Evolutionary conservation across 2,888 invertebrate species (phyloP), one percentile per base, ranked within the genome.

Genomic region (Scaptomyza caliginosa): DNA sequence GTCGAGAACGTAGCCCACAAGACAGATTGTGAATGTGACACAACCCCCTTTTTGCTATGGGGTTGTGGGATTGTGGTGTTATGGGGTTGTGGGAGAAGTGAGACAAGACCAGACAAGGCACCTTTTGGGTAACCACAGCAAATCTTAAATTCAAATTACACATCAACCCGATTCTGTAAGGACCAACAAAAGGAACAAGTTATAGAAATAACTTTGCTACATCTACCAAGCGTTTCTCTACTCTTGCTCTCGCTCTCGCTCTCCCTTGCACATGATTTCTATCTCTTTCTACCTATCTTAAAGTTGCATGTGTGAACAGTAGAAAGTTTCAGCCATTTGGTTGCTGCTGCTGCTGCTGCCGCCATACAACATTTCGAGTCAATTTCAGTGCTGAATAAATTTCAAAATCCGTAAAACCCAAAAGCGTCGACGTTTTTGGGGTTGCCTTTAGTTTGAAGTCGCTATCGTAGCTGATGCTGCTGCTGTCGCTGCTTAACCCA

Each of bases 91-190:
- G 40, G 34, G 19, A 21, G 5, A 51, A 49, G n/a, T n/a, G n/a
- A n/a, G 60, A 16, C 16, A 49, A 7, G 57, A 39, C 51, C 40
- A 49, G 64, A 40, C 59, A 64, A 43, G 70, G 69, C 74, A 87
- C 83, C 77, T 83, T 80, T 60, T 79, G 71, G 71, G 77, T 60
- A 72, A 67, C 77, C 88, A 60, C 84, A 86, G 86, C 62, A 84
- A 88, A 84, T 84, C 88, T 84, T 88, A 84, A 84, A 84, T 84
- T 84, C 81, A 84, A 84, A 84, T 88, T 88, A 88, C 88, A 77
- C 75, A 86, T 86, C 77, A 84, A 68, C 55, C 81, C 77, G 74
- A 72, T 77, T 74, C 74, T 74, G 78, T 77, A 72, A 74, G 67
- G 36, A 43, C 67, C 66, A 67, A 72, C 74, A 72, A 81, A 80